Conservation (phyloP, 2,797 vertebrate species). For the Gadopsis marmoratus region DNA sequence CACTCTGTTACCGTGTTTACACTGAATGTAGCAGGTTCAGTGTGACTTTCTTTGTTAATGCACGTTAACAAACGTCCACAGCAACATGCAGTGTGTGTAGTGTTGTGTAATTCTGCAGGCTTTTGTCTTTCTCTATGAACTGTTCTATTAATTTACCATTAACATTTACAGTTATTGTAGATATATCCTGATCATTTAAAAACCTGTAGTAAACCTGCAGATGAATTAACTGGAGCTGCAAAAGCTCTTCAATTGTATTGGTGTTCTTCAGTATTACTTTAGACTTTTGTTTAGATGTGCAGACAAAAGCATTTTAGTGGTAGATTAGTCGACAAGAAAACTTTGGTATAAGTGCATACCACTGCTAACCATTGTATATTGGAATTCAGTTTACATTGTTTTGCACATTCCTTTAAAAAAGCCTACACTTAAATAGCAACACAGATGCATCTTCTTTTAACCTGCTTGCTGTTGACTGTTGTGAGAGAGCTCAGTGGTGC, state of each 20-base stretch:
- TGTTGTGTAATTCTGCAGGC: conserved; percentile 2
- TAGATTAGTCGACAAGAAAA: conserved; percentile 64
- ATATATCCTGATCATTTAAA: conserved; percentile 20
- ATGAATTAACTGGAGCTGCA: conserved; percentile 18
- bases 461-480: conserved; percentile 81
- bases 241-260: conserved; percentile 39
- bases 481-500: conserved; percentile 64
- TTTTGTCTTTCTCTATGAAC: neutral
- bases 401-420: conserved; percentile 67
- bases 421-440: conserved; percentile 55
- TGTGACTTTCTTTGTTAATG: conserved; percentile 16
- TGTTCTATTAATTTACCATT: conserved; percentile 2
- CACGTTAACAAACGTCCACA: conserved; percentile 19
- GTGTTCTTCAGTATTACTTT: conserved; percentile 69
- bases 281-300: conserved; percentile 64
- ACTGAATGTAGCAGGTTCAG: conserved; percentile 3
- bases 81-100: conserved; percentile 21
- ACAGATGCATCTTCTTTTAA: conserved; percentile 65
- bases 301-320: conserved; percentile 54
- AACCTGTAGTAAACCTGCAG: conserved; percentile 6
- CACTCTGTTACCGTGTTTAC: conserved; percentile 15
- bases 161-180: neutral
- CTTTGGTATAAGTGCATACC: conserved; percentile 72
- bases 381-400: conserved; percentile 70
- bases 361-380: conserved; percentile 51